Evolutionary conservation across 1,140 invertebrate genomes (phyloP).

Genomic region (Archegozetes longisetosus): DNA sequence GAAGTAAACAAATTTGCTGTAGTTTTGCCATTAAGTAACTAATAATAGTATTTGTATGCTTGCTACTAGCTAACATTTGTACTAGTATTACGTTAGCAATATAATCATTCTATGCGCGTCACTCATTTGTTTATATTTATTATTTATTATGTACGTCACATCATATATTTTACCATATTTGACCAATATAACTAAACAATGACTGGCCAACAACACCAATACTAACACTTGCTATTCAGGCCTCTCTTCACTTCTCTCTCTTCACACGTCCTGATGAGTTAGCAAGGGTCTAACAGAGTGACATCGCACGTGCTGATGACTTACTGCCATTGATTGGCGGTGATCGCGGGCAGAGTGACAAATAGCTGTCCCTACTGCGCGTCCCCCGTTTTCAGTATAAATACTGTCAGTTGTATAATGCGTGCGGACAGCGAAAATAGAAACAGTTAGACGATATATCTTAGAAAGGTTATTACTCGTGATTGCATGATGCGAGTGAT

Average conservation of each 20-base stretch:
- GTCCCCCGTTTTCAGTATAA: not conserved
- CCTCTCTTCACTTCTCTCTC: constrained; percentile 3
- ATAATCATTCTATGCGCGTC: not conserved
- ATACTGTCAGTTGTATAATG: not conserved
- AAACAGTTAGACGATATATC: not conserved
- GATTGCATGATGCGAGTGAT: not conserved
- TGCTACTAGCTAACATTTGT: not conserved
- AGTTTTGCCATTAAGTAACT: not conserved
- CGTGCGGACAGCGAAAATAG: not conserved
- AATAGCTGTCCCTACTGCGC: not conserved
- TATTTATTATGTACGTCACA: not conserved
- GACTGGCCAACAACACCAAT: not conserved
- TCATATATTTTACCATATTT: not conserved
- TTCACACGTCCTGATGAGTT: not conserved
- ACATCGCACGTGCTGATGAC: not conserved
- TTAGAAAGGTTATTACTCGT: not conserved
- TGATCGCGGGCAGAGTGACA: not conserved
- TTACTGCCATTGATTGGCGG: not conserved
- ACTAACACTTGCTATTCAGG: constrained; percentile 5
- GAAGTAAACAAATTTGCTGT: not conserved
- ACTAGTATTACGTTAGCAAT: not conserved
- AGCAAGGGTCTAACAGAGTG: not conserved
- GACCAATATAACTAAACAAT: not conserved
- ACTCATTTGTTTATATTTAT: not conserved
- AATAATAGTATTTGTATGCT: not conserved